phyloP scores from a whole-genome alignment of 1,140 invertebrate species.

The Drosophila sturtevanti region DNA sequence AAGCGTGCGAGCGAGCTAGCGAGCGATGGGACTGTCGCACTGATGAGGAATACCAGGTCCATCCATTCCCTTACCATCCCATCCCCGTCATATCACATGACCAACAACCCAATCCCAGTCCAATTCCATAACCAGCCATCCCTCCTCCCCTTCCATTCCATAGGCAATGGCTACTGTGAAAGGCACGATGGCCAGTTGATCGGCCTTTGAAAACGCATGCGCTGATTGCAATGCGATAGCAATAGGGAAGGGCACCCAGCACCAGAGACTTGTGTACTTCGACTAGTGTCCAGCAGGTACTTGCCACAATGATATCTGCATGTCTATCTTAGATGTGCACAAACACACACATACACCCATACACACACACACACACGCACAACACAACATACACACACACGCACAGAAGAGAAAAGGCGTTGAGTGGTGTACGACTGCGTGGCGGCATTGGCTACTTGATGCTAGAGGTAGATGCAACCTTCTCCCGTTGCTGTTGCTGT shows the following conservation, averaged over 20 bases:
- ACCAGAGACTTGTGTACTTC: constrained; percentile 54
- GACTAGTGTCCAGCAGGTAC: constrained; percentile 77
- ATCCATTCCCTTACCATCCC: background rate
- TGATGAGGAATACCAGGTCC: constrained; percentile 58
- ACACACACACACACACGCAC: constrained; percentile 37
- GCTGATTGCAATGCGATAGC: constrained; percentile 78
- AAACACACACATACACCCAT: constrained; percentile 38
- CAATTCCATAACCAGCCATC: too few species aligned
- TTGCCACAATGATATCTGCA: constrained; percentile 82
- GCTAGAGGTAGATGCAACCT: constrained; percentile 25
- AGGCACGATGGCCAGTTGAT: constrained; percentile 70
- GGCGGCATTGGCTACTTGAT: constrained; percentile 61
- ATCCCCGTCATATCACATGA: constrained; percentile 6
- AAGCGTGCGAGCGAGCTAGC: constrained; percentile 65
- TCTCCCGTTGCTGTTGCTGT: too few species aligned
- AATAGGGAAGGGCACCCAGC: constrained; percentile 12
- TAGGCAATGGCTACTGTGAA: constrained; percentile 66
- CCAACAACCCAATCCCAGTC: constrained; percentile 16
- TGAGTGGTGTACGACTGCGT: constrained; percentile 80
- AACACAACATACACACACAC: constrained; percentile 33
- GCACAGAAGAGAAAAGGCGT: constrained; percentile 59
- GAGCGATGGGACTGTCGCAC: constrained; percentile 55
- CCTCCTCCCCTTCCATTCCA: constrained; percentile 1
- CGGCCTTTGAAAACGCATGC: constrained; percentile 76
- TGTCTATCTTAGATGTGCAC: constrained; percentile 79